Conservation (phyloP, 2,797 vertebrate genomes). For the Okamejei kenojei region DNA sequence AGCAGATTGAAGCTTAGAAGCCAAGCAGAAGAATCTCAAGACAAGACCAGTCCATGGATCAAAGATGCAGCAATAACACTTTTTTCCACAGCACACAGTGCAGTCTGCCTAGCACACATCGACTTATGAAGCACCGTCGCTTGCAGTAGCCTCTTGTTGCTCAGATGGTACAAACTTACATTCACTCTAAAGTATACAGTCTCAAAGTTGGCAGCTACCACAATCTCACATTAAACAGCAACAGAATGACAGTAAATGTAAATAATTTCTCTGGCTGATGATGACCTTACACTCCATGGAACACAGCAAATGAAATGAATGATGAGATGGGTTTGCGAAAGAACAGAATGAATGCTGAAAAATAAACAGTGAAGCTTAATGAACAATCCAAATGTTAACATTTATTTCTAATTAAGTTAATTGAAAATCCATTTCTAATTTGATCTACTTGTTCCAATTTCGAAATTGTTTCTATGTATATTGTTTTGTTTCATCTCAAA, state of each 20-base stretch:
- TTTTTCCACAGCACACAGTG: neutral
- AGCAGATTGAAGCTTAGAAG: neutral
- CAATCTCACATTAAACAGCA: constrained; percentile 41
- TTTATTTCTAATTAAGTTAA: neutral
- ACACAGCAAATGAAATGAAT: constrained; percentile 41
- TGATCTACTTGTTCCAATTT: neutral
- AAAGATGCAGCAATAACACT: constrained; percentile 10
- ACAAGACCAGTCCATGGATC: neutral
- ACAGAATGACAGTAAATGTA: constrained; percentile 29
- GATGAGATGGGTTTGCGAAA: constrained; percentile 38
- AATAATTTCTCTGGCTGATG: neutral
- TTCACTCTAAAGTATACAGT: neutral
- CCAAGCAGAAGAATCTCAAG: neutral
- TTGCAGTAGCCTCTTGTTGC: no score
- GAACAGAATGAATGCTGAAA: constrained; percentile 41
- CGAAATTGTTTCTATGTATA: neutral
- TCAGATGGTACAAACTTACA: neutral
- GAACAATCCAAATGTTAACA: neutral
- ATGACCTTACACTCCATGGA: constrained; percentile 45
- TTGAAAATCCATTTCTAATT: neutral
- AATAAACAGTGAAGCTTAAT: constrained; percentile 43
- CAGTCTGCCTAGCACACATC: neutral
- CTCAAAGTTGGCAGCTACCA: neutral
- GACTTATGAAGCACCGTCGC: neutral
- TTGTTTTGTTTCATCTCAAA: neutral